A percentile compares a stretch with the other conserved stretches of the same genome.
Evolutionary conservation across 2,888 invertebrate genomes (phyloP).

Genomic region (Stramonita haemastoma): DNA sequence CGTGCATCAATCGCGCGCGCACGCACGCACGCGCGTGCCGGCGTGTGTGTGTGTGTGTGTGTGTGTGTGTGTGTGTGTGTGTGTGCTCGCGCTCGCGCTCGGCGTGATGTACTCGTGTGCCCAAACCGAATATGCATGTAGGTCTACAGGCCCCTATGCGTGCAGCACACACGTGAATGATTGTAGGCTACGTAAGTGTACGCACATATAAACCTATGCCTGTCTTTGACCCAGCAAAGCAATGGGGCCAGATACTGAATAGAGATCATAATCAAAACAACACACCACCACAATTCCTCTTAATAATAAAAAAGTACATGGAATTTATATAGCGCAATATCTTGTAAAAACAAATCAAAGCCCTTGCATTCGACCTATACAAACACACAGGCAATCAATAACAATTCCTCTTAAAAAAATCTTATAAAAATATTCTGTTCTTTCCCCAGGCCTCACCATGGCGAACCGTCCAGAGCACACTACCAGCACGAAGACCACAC

Average conservation of each 20-base stretch:
- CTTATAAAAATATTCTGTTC: no score
- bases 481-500: no score
- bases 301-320: no score
- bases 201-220: not conserved
- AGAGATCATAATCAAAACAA: not conserved
- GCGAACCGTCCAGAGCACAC: not conserved
- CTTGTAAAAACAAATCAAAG: no score
- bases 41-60: not conserved
- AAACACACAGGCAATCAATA: no score
- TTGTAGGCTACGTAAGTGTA: not conserved
- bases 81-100: not conserved
- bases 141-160: not conserved
- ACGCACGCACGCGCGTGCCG: no score
- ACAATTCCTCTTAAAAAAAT: no score
- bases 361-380: no score
- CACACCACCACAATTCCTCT: not conserved
- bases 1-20: no score
- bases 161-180: not conserved
- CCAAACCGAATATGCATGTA: not conserved
- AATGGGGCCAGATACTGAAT: not conserved
- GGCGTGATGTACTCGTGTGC: not conserved
- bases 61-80: not conserved
- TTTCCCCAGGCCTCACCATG: not conserved
- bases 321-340: no score
- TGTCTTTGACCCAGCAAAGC: not conserved